Conservation (phyloP, 2,113 vertebrate genomes). For the Bettongia penicillata region DNA sequence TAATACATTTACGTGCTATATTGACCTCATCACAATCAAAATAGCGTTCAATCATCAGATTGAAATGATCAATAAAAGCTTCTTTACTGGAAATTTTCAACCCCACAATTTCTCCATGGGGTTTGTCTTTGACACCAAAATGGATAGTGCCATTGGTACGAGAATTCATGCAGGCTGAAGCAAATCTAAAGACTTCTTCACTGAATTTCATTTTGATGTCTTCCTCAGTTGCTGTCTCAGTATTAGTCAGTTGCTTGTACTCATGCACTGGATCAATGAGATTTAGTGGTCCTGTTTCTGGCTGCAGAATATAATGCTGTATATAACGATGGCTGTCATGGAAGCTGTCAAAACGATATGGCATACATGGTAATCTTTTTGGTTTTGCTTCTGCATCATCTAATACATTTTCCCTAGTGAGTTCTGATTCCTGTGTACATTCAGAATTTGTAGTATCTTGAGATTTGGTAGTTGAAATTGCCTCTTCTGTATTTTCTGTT, state of each 20-base stretch:
- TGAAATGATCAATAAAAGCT: conserved; percentile 74
- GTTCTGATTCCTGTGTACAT: neutral
- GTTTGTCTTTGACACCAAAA: conserved; percentile 84
- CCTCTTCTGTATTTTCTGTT: conserved; percentile 6
- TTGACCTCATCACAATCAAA: conserved; percentile 77
- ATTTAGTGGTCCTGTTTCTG: conserved; percentile 84
- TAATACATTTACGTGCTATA: conserved; percentile 84
- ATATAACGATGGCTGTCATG: conserved; percentile 78
- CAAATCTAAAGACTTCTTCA: conserved; percentile 85
- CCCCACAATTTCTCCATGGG: conserved; percentile 88
- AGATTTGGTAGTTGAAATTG: neutral
- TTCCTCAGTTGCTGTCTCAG: conserved; percentile 68
- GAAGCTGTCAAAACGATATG: conserved; percentile 85
- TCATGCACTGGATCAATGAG: conserved; percentile 87
- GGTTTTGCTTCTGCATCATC: conserved; percentile 26
- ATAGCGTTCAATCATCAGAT: conserved; percentile 60
- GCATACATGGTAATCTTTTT: conserved; percentile 55
- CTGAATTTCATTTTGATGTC: conserved; percentile 84
- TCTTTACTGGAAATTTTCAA: conserved; percentile 75
- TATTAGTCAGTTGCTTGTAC: conserved; percentile 83
- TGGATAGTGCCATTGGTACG: conserved; percentile 89
- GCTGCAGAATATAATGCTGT: conserved; percentile 80
- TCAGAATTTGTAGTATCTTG: neutral
- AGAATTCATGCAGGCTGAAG: conserved; percentile 87
- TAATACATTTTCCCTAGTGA: neutral